phyloP scores from a whole-genome alignment of 2,113 vertebrate genomes.

The Etheostoma spectabile region DNA sequence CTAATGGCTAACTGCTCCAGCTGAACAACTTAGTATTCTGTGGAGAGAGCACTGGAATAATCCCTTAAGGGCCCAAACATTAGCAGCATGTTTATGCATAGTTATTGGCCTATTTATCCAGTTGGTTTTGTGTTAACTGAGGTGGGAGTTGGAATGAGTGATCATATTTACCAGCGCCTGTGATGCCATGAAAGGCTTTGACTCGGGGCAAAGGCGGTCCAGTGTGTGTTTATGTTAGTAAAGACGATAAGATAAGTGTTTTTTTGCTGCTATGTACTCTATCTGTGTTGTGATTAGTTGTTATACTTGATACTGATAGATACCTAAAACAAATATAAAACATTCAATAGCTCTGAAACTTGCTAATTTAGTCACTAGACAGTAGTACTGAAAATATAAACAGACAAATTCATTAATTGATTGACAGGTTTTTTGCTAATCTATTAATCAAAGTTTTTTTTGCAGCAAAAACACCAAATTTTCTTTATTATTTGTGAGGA shows the following conservation, averaged over 20 bases:
- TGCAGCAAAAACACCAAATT: background rate
- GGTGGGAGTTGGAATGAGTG: constrained; percentile 50
- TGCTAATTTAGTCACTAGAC: background rate
- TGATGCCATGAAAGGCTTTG: constrained; percentile 20
- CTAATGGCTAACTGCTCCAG: constrained; percentile 53
- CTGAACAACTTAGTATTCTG: constrained; percentile 64
- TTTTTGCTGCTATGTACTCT: background rate
- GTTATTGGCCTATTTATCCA: constrained; percentile 75
- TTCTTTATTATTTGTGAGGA: background rate
- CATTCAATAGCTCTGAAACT: background rate
- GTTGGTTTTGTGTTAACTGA: constrained; percentile 70
- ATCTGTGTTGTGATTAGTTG: background rate
- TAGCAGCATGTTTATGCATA: constrained; percentile 74
- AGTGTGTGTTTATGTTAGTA: background rate
- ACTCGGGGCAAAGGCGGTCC: background rate
- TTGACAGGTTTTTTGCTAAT: background rate
- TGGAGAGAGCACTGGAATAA: constrained; percentile 36
- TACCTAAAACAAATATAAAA: background rate
- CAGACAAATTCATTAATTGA: background rate
- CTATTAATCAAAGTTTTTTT: background rate
- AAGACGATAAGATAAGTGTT: background rate
- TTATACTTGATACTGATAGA: background rate
- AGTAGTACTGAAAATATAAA: background rate
- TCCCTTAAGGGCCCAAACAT: constrained; percentile 73
- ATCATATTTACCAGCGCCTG: constrained; percentile 39